A percentile compares a stretch with the other conserved stretches of the same genome.
These are phyloP conservation scores for Melinaea marsaeus DNA, from an alignment of 2,888 invertebrate genomes.

Conservation along the genomic window DNA sequence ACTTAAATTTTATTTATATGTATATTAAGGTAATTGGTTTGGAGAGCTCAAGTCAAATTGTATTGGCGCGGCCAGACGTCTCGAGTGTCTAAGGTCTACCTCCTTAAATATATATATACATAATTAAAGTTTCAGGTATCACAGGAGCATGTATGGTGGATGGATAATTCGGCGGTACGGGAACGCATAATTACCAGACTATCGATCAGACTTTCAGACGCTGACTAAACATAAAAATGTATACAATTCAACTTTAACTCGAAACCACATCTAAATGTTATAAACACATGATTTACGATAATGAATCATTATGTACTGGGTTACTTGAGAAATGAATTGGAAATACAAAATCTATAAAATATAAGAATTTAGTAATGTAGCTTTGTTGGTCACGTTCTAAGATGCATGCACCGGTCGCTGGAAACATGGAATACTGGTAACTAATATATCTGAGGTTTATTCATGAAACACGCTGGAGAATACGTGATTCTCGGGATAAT, in stretches of 20 bases:
- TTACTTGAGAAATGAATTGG: not conserved
- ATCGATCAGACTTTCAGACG: slow-evolving; percentile 17
- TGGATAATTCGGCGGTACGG: not conserved
- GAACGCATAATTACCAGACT: slow-evolving; percentile 24
- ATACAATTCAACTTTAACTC: not conserved
- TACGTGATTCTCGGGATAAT: slow-evolving; percentile 25
- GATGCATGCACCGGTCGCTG: slow-evolving; percentile 11
- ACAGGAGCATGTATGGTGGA: slow-evolving; percentile 23
- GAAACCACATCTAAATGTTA: not conserved
- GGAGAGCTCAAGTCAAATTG: slow-evolving; percentile 37
- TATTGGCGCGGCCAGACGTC: slow-evolving; percentile 61
- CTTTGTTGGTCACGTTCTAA: slow-evolving; percentile 21
- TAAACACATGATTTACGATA: not conserved
- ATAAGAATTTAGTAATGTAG: not conserved
- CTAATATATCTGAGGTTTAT: slow-evolving; percentile 19
- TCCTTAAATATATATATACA: slow-evolving; percentile 44
- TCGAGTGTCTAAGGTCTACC: slow-evolving; percentile 59
- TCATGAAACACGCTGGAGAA: slow-evolving; percentile 16
- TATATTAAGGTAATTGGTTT: slow-evolving; percentile 10
- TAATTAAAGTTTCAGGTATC: slow-evolving; percentile 54
- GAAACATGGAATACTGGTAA: slow-evolving; percentile 14
- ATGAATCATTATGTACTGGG: not conserved
- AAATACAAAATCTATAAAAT: not conserved
- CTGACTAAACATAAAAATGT: not conserved
- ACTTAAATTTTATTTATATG: not conserved